Conservation (phyloP, 2,888 invertebrate genomes). For the Aphidoletes aphidimyza region DNA sequence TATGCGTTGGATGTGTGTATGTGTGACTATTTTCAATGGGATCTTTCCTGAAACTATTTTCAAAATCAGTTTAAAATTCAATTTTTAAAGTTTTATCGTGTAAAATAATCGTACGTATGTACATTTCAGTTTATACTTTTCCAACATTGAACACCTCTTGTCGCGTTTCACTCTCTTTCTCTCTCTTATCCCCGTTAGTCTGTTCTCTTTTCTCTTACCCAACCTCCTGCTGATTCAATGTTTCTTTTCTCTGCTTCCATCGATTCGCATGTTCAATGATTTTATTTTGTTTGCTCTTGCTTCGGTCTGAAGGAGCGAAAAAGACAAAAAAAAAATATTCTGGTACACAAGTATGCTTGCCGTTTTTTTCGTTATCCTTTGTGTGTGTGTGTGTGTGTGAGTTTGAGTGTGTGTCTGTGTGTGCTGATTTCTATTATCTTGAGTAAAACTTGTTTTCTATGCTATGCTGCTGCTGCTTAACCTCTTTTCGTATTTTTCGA, state of each 20-base stretch:
- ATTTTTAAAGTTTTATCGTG: constrained; percentile 49
- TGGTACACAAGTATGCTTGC: constrained; percentile 22
- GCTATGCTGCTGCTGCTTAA: constrained; percentile 44
- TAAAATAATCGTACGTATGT: constrained; percentile 49
- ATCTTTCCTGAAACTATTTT: constrained; percentile 43
- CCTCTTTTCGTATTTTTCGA: constrained; percentile 46
- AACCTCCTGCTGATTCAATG: background rate
- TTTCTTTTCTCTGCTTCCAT: constrained; percentile 27
- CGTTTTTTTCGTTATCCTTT: background rate
- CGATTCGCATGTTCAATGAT: background rate
- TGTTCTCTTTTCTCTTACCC: too few relatives aligned
- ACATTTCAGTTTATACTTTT: constrained; percentile 37
- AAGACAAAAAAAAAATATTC: background rate
- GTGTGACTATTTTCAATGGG: constrained; percentile 33
- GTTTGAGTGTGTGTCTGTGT: background rate
- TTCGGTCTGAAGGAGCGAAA: background rate
- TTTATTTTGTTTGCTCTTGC: background rate
- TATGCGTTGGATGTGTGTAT: too few relatives aligned
- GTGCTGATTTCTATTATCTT: constrained; percentile 31
- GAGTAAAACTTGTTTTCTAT: constrained; percentile 49
- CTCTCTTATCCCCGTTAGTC: background rate
- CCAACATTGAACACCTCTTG: background rate
- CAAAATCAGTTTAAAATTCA: constrained; percentile 47
- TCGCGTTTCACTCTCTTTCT: background rate
- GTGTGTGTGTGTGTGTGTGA: background rate